Evolutionary conservation across 2,888 invertebrate species (phyloP), one percentile per base, ranked within the genome.

Genomic region (Agrotis ipsilon): DNA sequence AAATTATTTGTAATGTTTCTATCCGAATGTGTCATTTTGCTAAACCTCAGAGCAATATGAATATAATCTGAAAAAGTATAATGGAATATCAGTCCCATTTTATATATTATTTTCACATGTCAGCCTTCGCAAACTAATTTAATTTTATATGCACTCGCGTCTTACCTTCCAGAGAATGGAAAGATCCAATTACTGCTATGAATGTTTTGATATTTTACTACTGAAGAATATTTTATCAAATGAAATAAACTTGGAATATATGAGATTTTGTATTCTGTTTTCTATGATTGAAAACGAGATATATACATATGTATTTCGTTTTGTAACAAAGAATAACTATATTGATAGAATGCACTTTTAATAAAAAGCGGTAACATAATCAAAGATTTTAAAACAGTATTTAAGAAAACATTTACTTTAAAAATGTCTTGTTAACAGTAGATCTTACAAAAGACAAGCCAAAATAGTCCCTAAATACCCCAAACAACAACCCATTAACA

Each of bases 181-280:
- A 69, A 81, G 14, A 78, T 78, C 59, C 79, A 69, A 78, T 81
- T 78, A 81, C 55, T 72, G 51, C 43, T 63, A 64, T 68, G 67
- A 63, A 77, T 73, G 14, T 70, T 62, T 60, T 61, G 60, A 74
- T 71, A 68, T 60, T 24, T 58, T 63, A 55, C 68, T 57, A 13
- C 51, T 52, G 21, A 55, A 63, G 67, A 73, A 69, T 77, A 77
- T 80, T 62, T 57, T 72, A 72, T 73, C 16, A 73, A 68, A 73
- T 67, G 32, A 66, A 48, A 49, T 32, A 43, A 62, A 66, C 39
- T 46, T 46, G 45, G 62, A 69, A 68, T 54, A 49, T 54, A 24
- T 58, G 24, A 61, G 21, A 39, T 19, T 6, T 24, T 6, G 51
- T 58, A 46, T 68, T 77, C 1, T 32, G 46, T 72, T 59, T 62